Evolutionary conservation across 2,888 invertebrate species (phyloP), one percentile per base, ranked within the genome.

Genomic region (Mylabris sibirica): DNA sequence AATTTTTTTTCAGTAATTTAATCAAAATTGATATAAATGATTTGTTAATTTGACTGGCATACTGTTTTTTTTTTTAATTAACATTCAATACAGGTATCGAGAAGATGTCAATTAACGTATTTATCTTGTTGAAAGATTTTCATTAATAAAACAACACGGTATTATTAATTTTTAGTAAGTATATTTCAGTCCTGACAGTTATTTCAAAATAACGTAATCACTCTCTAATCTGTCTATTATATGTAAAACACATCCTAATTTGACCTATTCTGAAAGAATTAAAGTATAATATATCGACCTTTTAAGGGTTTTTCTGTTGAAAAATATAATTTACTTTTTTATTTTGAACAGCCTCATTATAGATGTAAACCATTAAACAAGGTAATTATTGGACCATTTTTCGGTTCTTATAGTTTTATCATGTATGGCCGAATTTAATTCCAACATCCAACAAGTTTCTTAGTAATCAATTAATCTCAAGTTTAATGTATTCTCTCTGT

Each of bases 401-500:
- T 38, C 12, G 5, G 11, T 38, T 14, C 12, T 38, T 66, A 70
- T 63, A 61, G 63, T 74, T 74, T 68, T 74, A 68, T 72, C 73
- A 75, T 67, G 60, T 61, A 17, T 63, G 61, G 64, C 64, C 70
- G 69, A 66, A 70, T 71, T 73, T 72, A 72, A 73, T 73, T 72
- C 69, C 70, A 72, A 64, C 24, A 64, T 22, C 53, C 49, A 53
- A 49, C 49, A 49, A 20, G 20, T 53, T 53, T 24, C 66, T 63
- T 66, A 66, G 69, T 68, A 74, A 76, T 76, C 74, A 74, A 76
- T 74, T 76, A 74, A 76, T 76, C 71, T 74, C 70, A 62, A 67
- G 68, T 72, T 75, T 75, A 76, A 74, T 74, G 76, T 73, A 74
- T 74, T 74, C 73, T 68, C 67, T 66, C 70, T 72, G 68, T 72